Evolutionary conservation across 1,140 invertebrate genomes (phyloP).

Genomic region (Ganaspis sp.): DNA sequence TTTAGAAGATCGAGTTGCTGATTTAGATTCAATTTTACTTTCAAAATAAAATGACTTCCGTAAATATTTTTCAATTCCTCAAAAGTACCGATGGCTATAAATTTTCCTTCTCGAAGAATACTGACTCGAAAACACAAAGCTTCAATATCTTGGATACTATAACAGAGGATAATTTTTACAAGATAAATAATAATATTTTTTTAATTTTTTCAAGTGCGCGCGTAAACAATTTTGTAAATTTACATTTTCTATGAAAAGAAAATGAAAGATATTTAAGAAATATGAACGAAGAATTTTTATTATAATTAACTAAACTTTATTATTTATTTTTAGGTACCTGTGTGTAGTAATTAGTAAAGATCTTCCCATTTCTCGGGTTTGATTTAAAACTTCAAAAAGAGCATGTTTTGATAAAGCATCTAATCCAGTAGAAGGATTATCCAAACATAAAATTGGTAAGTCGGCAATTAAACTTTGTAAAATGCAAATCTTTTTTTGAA

Average conservation of each 20-base stretch:
- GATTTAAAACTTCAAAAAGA: slow-evolving; percentile 76
- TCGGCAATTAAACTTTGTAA: slow-evolving; percentile 83
- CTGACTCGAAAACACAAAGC: slow-evolving; percentile 78
- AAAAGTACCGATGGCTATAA: slow-evolving; percentile 77
- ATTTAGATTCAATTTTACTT: slow-evolving; percentile 65
- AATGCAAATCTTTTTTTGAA: slow-evolving; percentile 50
- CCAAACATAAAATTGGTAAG: slow-evolving; percentile 91
- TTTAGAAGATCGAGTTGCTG: slow-evolving; percentile 49
- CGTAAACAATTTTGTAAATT: too few species aligned
- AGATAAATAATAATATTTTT: too few species aligned
- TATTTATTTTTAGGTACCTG: slow-evolving; percentile 60
- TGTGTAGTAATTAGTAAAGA: slow-evolving; percentile 73
- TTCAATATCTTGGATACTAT: slow-evolving; percentile 80
- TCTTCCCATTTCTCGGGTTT: slow-evolving; percentile 66
- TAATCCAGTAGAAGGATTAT: slow-evolving; percentile 87
- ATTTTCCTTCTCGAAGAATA: slow-evolving; percentile 79
- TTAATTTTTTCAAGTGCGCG: too few species aligned
- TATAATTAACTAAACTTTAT: not conserved
- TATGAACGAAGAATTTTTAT: slow-evolving; percentile 1
- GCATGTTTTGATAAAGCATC: slow-evolving; percentile 77
- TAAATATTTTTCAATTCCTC: slow-evolving; percentile 81
- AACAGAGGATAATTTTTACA: too few species aligned
- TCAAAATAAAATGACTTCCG: slow-evolving; percentile 82
- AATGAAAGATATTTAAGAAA: too few species aligned
- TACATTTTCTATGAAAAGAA: too few species aligned